These are phyloP conservation scores for Pyrrhosoma nymphula DNA, from an alignment of 2,888 invertebrate species.

Conservation along the genomic window DNA sequence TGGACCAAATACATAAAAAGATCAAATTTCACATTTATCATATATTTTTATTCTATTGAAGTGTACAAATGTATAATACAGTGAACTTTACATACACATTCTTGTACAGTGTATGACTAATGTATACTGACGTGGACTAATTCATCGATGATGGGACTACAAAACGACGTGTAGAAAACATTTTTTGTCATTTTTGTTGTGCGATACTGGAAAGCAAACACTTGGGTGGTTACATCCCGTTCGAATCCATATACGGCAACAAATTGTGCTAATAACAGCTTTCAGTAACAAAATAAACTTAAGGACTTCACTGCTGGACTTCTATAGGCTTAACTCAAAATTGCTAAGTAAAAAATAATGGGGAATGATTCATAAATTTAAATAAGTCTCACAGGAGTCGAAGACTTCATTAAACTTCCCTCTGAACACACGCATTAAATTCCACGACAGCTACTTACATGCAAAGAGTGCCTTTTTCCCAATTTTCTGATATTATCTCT, in stretches of 20 bases:
- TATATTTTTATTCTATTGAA: slow-evolving; percentile 60
- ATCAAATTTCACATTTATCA: background rate
- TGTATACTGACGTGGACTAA: slow-evolving; percentile 51
- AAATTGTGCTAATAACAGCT: slow-evolving; percentile 57
- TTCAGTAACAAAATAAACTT: slow-evolving; percentile 38
- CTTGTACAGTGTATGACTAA: slow-evolving; percentile 68
- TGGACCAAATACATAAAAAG: background rate
- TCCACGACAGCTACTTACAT: slow-evolving; percentile 43
- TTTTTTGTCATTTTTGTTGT: slow-evolving; percentile 49
- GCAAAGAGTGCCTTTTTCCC: slow-evolving; percentile 40
- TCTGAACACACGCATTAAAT: slow-evolving; percentile 33
- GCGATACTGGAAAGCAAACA: slow-evolving; percentile 52
- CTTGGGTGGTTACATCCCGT: slow-evolving; percentile 52
- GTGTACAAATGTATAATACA: slow-evolving; percentile 68
- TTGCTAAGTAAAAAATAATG: background rate
- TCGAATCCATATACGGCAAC: slow-evolving; percentile 38
- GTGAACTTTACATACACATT: slow-evolving; percentile 68
- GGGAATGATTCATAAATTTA: slow-evolving; percentile 62
- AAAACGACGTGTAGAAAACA: slow-evolving; percentile 35
- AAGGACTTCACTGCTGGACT: slow-evolving; percentile 9
- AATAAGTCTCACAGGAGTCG: background rate
- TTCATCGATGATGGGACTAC: slow-evolving; percentile 32
- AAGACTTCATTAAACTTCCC: background rate
- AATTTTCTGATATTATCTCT: slow-evolving; percentile 41
- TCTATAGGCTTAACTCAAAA: background rate